Evolutionary conservation across 2,113 vertebrate species (phyloP).

Genomic region (Tachysurus fulvidraco): DNA sequence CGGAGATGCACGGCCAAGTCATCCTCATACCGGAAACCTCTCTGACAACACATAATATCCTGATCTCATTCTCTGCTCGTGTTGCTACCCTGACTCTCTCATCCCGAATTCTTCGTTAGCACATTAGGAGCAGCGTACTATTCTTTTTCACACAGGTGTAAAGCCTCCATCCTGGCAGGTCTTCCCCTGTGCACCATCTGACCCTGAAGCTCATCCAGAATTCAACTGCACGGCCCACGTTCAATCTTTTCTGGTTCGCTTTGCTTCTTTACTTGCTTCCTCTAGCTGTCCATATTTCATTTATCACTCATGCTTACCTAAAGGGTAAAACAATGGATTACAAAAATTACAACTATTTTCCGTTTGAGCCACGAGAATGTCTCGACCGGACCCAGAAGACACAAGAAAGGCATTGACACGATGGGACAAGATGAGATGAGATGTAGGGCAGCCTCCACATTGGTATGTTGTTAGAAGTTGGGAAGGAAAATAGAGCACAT

Average conservation of each 20-base stretch:
- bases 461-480: too few species aligned
- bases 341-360: too few species aligned
- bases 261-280: background rate
- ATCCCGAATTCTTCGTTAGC: background rate
- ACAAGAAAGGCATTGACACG: background rate
- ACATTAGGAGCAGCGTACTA: background rate
- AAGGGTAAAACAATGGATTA: background rate
- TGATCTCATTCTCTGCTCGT: background rate
- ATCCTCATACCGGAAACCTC: background rate
- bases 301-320: background rate
- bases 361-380: background rate
- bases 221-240: background rate
- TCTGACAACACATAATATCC: background rate
- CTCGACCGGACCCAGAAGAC: background rate
- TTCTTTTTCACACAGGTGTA: background rate
- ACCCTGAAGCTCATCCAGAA: background rate
- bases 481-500: too few species aligned
- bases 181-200: background rate
- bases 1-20: background rate
- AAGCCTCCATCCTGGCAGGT: background rate
- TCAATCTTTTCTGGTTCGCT: background rate
- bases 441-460: too few species aligned
- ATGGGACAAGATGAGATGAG: too few species aligned
- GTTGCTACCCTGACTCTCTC: background rate
- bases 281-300: background rate